Base-by-base conservation (phyloP, 2,113 vertebrate genomes). In the Mola mola region DNA sequence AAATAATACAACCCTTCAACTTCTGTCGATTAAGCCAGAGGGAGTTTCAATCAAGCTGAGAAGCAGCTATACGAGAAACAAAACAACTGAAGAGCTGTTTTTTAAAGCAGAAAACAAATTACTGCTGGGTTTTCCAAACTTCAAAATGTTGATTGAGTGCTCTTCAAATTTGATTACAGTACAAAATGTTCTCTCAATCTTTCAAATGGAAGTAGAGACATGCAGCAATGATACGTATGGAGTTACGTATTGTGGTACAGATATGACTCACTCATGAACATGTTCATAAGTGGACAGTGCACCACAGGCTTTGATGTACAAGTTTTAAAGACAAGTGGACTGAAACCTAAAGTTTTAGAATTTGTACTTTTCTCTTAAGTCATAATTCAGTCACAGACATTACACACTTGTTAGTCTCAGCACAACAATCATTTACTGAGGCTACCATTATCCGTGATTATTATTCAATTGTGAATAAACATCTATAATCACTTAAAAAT, bases 81-180 rank as follows among this genome's bases (percentile, higher is more conserved):
- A 12, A 8, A 8, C 22, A 19, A 22, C 16, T 31, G 13, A 43
- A 20, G 12, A 36, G 34, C 9, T 62, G 56, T 56, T 66, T 57
- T 59, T 58, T 36, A 41, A 19, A 38, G 21, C 11, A 61, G 17
- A 60, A 37, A 64, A 79, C n/a, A 64, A 66, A 69, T 74, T 33
- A 15, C 50, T 13, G 29, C 28, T 44, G 37, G 16, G 44, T 47
- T 13, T 21, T 72, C 10, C 8, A 69, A 56, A 64, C 15, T 22
- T 62, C 4, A n/a, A 72, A 33, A 66, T 47, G 38, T 44, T 38
- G 17, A 51, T 55, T 25, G 16, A 42, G 17, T 53, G 28, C 4
- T 57, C 13, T 24, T 51, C 46, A 62, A 53, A 70, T 22, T 2
- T 41, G 20, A 70, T 47, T 28, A 56, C 1, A 28, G 41, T 3